Evolutionary conservation across 2,113 vertebrate species (phyloP), one percentile per base, ranked within the genome.

Genomic region (Melanerpes aurifrons): DNA sequence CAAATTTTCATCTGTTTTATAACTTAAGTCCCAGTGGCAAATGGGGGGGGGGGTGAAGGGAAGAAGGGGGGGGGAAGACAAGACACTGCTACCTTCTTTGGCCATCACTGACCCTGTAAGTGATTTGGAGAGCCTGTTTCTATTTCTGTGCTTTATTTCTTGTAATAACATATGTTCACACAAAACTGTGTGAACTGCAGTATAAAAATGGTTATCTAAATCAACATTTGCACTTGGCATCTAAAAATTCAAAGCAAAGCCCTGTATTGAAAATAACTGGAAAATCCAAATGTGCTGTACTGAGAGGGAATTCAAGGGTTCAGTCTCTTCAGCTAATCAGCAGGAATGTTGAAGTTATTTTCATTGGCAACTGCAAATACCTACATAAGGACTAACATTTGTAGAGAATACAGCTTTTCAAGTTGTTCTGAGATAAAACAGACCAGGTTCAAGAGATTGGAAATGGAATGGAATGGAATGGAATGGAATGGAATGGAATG

Each of bases 1-100:
- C 85, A 87, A 57, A 85, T 87, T 93, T 87, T 91, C 4, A 80
- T 71, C 72, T 91, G 28, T 28, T 76, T 73, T 67, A 80, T 70
- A 84, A 28, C 53, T 76, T 32, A 63, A 67, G 24, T 85, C 50
- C n/a, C 68, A 71, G 28, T 19, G 57, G 69, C 15, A 17, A 54
- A 67, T 43, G 37, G 37, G 11, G 37, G 10, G 37, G 37, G 37
- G 50, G 59, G 64, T 50, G 77, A 72, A 72, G 13, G 47, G 22
- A 50, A 50, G 22, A 21, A 48, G 21, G 18, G 3, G n/a, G 15
- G 19, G 19, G 20, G 20, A 48, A 20, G 68, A 59, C 82, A 75
- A 69, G 15, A 53, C 15, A 72, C 5, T 3, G 0, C 20, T 87
- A 45, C 61, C 21, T 73, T 84, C n/a, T 75, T 75, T 67, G 37